Evolutionary conservation across 2,113 vertebrate genomes (phyloP), one percentile per base, ranked within the genome.

Genomic region (Rousettus leschenaultii): DNA sequence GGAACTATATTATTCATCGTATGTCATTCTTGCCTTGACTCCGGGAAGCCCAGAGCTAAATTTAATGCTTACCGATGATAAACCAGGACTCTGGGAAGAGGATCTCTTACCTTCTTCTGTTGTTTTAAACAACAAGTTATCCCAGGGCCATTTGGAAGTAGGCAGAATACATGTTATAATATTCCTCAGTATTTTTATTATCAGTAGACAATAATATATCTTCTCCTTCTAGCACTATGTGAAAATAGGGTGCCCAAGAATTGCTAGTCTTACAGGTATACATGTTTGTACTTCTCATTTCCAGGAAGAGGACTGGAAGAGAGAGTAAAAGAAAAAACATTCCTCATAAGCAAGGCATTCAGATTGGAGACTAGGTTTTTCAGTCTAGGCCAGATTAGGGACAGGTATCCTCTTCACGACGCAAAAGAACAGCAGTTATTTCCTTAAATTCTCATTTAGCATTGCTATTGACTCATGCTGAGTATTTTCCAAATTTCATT

Each of bases 11-110:
- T 86, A 85, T 70, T 93, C 77, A 83, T 57, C 93, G 57, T 38
- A 83, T 35, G 40, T 83, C 80, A 71, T 70, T 91, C 86, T 91
- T 97, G 61, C 22, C 30, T 94, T 89, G 93, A 53, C 63, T 91
- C 65, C 94, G 33, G 7, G n/a, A 96, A 93, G n/a, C 55, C 35
- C 15, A 80, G 65, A 85, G 75, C 65, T 40, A 91, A 89, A 86
- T 57, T 85, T 86, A 82, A 92, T 88, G 59, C 12, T 82, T 61
- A 48, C 51, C 33, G 43, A 15, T 73, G 48, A 40, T 35, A 78
- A 94, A 68, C 55, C 40, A 94, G 88, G 55, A 88, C 7, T 21
- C 10, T 48, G 14, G n/a, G n/a, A 83, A 93, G 22, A 95, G 43
- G 40, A 48, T 45, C 35, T 70, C 26, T n/a, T 83, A 70, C 12